Conservation (phyloP, 2,797 vertebrate genomes). For the Hydrocynus forskahlii region DNA sequence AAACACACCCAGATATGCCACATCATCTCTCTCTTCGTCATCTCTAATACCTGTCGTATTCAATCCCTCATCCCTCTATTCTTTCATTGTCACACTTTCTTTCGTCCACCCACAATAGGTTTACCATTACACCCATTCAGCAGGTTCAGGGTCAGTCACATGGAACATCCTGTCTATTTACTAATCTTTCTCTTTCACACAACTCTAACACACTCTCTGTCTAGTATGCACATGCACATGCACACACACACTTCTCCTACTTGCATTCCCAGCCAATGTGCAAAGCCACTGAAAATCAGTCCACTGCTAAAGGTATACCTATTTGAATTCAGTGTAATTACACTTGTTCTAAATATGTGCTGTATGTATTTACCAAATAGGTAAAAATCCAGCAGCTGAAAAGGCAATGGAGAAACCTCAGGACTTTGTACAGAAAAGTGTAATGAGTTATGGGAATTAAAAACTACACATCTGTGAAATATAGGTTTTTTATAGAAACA, state of each 20-base stretch:
- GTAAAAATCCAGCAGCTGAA: too few relatives aligned
- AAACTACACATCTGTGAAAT: too few relatives aligned
- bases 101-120: constrained; percentile 36
- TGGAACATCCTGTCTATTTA: constrained; percentile 23
- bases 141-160: constrained; percentile 25
- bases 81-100: constrained; percentile 24
- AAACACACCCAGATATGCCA: constrained; percentile 13
- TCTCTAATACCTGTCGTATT: constrained; percentile 22
- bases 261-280: neutral
- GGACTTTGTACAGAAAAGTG: too few relatives aligned
- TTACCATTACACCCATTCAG: constrained; percentile 37
- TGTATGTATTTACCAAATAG: too few relatives aligned
- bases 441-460: too few relatives aligned
- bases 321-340: too few relatives aligned
- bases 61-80: constrained; percentile 35
- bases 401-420: too few relatives aligned
- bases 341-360: too few relatives aligned
- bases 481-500: too few relatives aligned
- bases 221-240: neutral
- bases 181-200: neutral
- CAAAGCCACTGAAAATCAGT: too few relatives aligned
- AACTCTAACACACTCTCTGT: neutral
- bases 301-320: too few relatives aligned
- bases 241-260: neutral
- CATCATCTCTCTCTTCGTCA: constrained; percentile 19